Conservation (phyloP, 2,888 invertebrate species). For the Macaria liturata region DNA sequence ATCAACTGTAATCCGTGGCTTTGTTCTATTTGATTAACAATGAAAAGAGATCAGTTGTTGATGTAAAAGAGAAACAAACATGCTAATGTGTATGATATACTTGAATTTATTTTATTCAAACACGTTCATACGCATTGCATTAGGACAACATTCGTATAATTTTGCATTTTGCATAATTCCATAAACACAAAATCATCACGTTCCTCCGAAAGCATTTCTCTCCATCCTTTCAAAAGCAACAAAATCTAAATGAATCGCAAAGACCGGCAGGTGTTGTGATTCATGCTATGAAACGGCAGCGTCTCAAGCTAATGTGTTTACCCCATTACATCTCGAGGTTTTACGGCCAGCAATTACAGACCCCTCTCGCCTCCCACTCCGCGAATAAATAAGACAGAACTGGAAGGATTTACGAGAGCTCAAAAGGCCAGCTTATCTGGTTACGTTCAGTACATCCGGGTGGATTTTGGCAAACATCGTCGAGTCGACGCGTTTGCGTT, state of each 20-base stretch:
- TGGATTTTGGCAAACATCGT: slow-evolving; percentile 73
- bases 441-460: slow-evolving; percentile 52
- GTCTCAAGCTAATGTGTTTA: slow-evolving; percentile 72
- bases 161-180: too few relatives aligned
- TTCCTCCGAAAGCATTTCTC: too few relatives aligned
- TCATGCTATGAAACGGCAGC: slow-evolving; percentile 55
- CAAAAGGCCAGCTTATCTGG: slow-evolving; percentile 52
- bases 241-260: slow-evolving; percentile 52
- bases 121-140: too few relatives aligned
- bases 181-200: too few relatives aligned
- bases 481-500: slow-evolving; percentile 68
- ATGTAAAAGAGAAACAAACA: too few relatives aligned
- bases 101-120: too few relatives aligned
- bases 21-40: too few relatives aligned
- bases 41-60: too few relatives aligned
- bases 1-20: too few relatives aligned
- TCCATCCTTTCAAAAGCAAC: too few relatives aligned
- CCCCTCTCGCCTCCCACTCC: slow-evolving; percentile 36
- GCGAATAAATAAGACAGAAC: slow-evolving; percentile 37
- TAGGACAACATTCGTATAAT: too few relatives aligned
- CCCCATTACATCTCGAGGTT: slow-evolving; percentile 66
- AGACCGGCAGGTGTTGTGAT: slow-evolving; percentile 66
- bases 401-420: slow-evolving; percentile 36
- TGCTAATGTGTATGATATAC: too few relatives aligned
- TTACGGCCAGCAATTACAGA: slow-evolving; percentile 51